Base-by-base conservation (phyloP, 2,888 invertebrate species). In the Caenorhabditis sp. region DNA sequence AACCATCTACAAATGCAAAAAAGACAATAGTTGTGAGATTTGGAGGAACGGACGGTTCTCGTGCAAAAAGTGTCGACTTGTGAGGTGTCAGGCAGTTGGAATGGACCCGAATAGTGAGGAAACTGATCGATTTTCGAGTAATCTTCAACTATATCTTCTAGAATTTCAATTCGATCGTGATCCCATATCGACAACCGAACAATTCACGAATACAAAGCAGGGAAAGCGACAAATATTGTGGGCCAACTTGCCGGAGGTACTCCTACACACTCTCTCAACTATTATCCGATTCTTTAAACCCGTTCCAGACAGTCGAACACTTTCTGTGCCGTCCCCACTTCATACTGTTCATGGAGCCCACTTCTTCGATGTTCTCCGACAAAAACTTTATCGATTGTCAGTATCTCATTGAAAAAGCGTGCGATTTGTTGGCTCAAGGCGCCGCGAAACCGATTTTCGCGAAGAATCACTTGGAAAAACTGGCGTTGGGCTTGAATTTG, bases 81-180 rank as follows among this genome's bases (percentile, higher is more conserved):
- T 61, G 20, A 71, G 52, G 39, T 80, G 80, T 26, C 45, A 74
- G 20, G 61, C 50, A 22, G 62, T 80, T 26, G 78, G 75, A 9
- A 80, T 80, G 80, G 74, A 78, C 46, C 52, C 62, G 8, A 66
- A 52, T 27, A 78, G 80, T 80, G 20, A 53, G 56, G 22, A 13
- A 15, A 1, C 8, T 30, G 30, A 30, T n/a, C n/a, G n/a, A n/a
- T n/a, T 30, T 35, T 9, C 9, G 35, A 35, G 13, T 9, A 35
- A 3, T 9, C 9, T 13, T 2, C 35, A 30, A 30, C 13, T 3
- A 3, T 43, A 15, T 24, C 2, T 24, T 56, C 46, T n/a, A 70
- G 59, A 45, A n/a, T 70, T 70, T 27, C 70, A 70, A 46, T 70
- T 70, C 35, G 70, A 70, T 53, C 41, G 70, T 2, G 70, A 70